Conservation (phyloP, 2,888 invertebrate species). For the Glaucopsyche alexis region DNA sequence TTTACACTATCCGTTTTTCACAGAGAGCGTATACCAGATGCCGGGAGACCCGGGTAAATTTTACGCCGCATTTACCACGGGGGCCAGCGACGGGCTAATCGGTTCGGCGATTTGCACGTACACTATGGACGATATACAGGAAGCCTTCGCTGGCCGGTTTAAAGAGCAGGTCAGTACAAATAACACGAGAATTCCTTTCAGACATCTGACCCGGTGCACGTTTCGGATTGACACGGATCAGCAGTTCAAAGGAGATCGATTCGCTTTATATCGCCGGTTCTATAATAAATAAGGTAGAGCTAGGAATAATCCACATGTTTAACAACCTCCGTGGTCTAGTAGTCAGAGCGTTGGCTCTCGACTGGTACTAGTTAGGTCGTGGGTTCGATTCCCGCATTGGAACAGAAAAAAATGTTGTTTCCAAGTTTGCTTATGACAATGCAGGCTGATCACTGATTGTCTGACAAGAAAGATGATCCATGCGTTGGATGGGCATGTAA, state of each 20-base stretch:
- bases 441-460: no score
- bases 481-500: no score
- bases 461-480: no score
- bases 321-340: no score
- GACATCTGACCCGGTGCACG: constrained; percentile 10
- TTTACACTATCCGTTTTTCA: constrained; percentile 29
- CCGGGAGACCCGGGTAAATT: constrained; percentile 81
- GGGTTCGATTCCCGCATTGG: no score
- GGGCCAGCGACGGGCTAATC: constrained; percentile 82
- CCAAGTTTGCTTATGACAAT: no score
- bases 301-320: background rate
- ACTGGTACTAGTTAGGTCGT: no score
- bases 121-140: constrained; percentile 82
- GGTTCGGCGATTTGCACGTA: constrained; percentile 87
- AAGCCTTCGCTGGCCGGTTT: constrained; percentile 83
- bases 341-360: no score
- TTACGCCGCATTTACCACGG: constrained; percentile 85
- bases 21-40: constrained; percentile 84
- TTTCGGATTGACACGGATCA: constrained; percentile 22
- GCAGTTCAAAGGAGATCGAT: constrained; percentile 18
- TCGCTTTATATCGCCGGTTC: constrained; percentile 1
- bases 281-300: background rate
- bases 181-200: constrained; percentile 7
- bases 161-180: constrained; percentile 78
- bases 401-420: no score